phyloP scores from a whole-genome alignment of 92 coral and sea anemone species.

The Zoanthus sansibaricus region DNA sequence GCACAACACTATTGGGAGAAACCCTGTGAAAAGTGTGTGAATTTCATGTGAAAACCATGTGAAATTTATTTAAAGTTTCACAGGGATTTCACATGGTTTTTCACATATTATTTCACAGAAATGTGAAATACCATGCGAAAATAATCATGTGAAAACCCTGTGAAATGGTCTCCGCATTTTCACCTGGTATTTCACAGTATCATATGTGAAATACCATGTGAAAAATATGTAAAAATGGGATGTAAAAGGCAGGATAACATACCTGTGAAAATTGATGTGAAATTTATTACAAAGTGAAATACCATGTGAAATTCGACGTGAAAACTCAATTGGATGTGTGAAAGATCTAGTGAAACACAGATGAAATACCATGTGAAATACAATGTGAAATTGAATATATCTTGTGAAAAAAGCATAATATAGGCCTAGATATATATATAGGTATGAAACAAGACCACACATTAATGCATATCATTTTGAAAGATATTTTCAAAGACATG shows the following conservation, averaged over 20 bases:
- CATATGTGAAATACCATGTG: constrained; percentile 13
- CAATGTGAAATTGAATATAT: constrained; percentile 27
- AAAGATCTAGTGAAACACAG: background rate
- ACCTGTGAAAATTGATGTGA: constrained; percentile 45
- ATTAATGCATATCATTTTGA: background rate
- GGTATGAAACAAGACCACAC: background rate
- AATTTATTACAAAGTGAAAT: constrained; percentile 24
- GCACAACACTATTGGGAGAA: constrained; percentile 17
- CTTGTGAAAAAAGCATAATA: background rate
- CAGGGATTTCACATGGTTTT: constrained; percentile 6
- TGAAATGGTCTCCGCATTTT: constrained; percentile 27
- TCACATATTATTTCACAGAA: constrained; percentile 16
- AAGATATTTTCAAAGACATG: too few species aligned
- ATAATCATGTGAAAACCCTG: constrained; percentile 21
- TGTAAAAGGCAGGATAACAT: background rate
- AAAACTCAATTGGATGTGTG: constrained; percentile 10
- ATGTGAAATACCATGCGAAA: constrained; percentile 50
- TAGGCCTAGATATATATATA: background rate
- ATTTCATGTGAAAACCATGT: background rate
- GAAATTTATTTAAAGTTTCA: constrained; percentile 32
- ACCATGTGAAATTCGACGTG: constrained; percentile 36
- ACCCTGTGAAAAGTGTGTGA: constrained; percentile 42
- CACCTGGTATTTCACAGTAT: constrained; percentile 13
- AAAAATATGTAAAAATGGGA: constrained; percentile 1
- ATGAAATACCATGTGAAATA: constrained; percentile 43